Evolutionary conservation across 2,888 invertebrate species (phyloP).

Genomic region (Ennomos erosarius): DNA sequence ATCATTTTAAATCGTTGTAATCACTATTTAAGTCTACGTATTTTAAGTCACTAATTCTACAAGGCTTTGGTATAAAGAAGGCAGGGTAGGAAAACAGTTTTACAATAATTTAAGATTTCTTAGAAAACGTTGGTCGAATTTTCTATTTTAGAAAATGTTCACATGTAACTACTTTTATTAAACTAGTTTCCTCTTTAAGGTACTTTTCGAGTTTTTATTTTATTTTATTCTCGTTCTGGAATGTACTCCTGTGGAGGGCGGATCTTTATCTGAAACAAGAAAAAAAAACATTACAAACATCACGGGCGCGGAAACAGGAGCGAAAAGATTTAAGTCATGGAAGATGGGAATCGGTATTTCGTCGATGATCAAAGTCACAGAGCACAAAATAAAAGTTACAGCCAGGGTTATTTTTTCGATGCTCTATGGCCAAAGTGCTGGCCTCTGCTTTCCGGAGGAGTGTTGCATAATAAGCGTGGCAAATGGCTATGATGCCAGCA

Average conservation of each 20-base stretch:
- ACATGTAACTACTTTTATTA: conserved; percentile 38
- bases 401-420: too few relatives aligned
- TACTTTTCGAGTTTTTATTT: conserved; percentile 39
- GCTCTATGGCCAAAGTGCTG: too few relatives aligned
- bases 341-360: too few relatives aligned
- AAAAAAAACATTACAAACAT: conserved; percentile 15
- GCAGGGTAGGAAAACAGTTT: conserved; percentile 51
- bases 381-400: too few relatives aligned
- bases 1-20: background rate
- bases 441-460: too few relatives aligned
- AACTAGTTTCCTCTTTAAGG: conserved; percentile 39
- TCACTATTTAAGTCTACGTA: background rate
- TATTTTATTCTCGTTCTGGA: conserved; percentile 46
- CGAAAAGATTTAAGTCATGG: too few relatives aligned
- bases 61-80: conserved; percentile 67
- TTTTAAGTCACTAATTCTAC: conserved; percentile 28
- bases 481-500: too few relatives aligned
- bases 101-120: conserved; percentile 49
- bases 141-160: conserved; percentile 30
- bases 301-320: too few relatives aligned
- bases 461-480: too few relatives aligned
- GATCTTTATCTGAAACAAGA: conserved; percentile 53
- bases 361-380: too few relatives aligned
- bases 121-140: conserved; percentile 64
- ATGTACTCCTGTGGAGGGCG: conserved; percentile 56